Evolutionary conservation across 1,140 invertebrate species (phyloP).

Genomic region (Lepidurus apus): DNA sequence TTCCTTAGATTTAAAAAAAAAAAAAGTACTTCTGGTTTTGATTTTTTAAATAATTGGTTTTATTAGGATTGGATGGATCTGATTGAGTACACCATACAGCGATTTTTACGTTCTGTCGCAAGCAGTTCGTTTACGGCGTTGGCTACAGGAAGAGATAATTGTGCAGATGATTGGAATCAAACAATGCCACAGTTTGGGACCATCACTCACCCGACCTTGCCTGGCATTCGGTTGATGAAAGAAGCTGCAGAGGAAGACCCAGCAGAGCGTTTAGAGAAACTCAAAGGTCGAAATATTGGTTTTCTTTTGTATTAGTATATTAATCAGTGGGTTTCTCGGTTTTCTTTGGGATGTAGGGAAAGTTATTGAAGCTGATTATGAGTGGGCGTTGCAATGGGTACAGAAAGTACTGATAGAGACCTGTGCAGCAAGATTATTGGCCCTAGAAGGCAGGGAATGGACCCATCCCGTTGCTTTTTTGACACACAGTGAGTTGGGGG

Average conservation of each 20-base stretch:
- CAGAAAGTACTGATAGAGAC: not conserved
- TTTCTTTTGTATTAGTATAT: not conserved
- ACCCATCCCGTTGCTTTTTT: not conserved
- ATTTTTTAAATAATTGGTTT: conserved; percentile 31
- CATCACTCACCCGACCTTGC: not conserved
- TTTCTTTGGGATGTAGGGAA: not conserved
- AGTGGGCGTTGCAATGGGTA: not conserved
- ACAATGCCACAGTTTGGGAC: not conserved
- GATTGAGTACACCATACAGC: conserved; percentile 68
- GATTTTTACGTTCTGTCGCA: conserved; percentile 56
- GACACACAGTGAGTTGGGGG: not conserved
- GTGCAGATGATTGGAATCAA: not conserved
- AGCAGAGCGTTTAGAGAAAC: not conserved
- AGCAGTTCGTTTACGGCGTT: not conserved
- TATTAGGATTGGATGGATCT: conserved; percentile 69
- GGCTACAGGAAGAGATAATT: not conserved
- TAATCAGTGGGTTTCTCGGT: not conserved
- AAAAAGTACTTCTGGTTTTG: not conserved
- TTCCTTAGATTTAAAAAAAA: no score
- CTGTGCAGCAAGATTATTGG: not conserved
- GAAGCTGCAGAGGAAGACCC: not conserved
- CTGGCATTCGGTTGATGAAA: not conserved
- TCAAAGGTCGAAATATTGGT: not conserved
- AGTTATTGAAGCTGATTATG: not conserved
- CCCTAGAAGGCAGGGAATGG: not conserved